Conservation (phyloP, 2,888 invertebrate genomes). For the Drosophila barbarae region DNA sequence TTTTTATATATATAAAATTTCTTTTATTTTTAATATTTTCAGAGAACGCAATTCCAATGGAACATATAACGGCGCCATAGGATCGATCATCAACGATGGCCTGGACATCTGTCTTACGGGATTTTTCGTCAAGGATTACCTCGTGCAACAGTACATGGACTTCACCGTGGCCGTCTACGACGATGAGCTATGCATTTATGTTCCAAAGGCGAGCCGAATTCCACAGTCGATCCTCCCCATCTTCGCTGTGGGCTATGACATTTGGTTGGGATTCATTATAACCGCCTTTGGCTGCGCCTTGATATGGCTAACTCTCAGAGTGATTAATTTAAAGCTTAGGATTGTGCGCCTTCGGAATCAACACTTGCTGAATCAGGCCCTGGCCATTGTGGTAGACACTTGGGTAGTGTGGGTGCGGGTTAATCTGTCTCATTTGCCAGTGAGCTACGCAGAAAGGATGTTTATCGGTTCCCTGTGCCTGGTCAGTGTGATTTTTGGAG, state of each 20-base stretch:
- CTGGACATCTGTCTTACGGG: constrained; percentile 79
- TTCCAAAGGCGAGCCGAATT: constrained; percentile 78
- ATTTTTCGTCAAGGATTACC: constrained; percentile 80
- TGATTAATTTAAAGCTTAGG: constrained; percentile 64
- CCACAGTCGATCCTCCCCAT: constrained; percentile 79
- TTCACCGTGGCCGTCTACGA: constrained; percentile 78
- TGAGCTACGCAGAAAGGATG: constrained; percentile 77
- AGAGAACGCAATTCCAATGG: constrained; percentile 74
- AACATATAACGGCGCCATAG: constrained; percentile 78
- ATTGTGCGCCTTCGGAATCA: constrained; percentile 22
- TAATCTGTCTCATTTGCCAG: constrained; percentile 74
- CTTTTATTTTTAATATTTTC: not conserved
- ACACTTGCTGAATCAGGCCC: constrained; percentile 58
- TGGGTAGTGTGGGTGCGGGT: constrained; percentile 78
- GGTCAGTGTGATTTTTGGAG: constrained; percentile 79
- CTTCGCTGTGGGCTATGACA: constrained; percentile 73
- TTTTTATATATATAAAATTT: too few relatives aligned
- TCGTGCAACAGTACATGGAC: constrained; percentile 76
- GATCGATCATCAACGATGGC: constrained; percentile 75
- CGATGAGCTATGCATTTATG: constrained; percentile 79
- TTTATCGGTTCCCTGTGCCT: constrained; percentile 77
- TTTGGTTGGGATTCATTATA: constrained; percentile 77
- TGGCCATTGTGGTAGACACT: constrained; percentile 75
- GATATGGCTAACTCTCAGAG: constrained; percentile 71
- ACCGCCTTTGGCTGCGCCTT: constrained; percentile 68